Evolutionary conservation across 2,113 vertebrate species (phyloP), one percentile per base, ranked within the genome.

Genomic region (Lamprologus ornatipinnis): DNA sequence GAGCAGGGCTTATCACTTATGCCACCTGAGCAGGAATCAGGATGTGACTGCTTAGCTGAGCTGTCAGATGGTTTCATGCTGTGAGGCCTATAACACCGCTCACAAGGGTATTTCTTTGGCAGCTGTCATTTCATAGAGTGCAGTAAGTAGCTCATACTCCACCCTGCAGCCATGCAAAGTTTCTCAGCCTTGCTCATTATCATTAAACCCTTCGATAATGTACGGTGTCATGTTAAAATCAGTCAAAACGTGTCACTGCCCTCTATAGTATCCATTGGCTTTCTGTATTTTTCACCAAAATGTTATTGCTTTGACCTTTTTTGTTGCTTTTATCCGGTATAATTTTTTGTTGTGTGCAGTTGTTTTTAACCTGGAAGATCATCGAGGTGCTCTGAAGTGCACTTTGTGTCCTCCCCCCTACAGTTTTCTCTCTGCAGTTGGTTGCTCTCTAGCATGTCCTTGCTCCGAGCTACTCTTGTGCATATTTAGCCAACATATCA

Each of bases 11-110:
- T 88, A 91, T 91, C 85, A 65, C 63, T 54, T 19, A 54, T 78
- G 70, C 87, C 91, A 89, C 90, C 90, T 91, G 88, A 91, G 87
- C 53, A 37, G 82, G 35, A 55, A 83, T 89, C 58, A 35, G 15
- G 49, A n/a, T 86, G 81, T 75, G 79, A 78, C 53, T 83, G 60
- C 85, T 80, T 80, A 84, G 80, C 79, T 23, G 15, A 85, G 73
- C 55, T 81, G 51, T 90, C 78, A 81, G 37, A 53, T 4, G 3
- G 37, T 26, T 89, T 45, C 21, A 83, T 85, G 81, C 75, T 83
- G 51, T 85, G 68, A 81, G 83, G 84, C 63, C 47, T 31, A 28
- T n/a, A 63, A 45, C 12, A 21, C 81, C 15, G 28, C 12, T 28
- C 23, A 82, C 63, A 54, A 75, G 53, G 78, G 80, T 82, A 68